A percentile compares a stretch with the other conserved stretches of the same genome.
Evolutionary conservation across 2,888 invertebrate genomes (phyloP).

Genomic region (Apotomis betuletana): DNA sequence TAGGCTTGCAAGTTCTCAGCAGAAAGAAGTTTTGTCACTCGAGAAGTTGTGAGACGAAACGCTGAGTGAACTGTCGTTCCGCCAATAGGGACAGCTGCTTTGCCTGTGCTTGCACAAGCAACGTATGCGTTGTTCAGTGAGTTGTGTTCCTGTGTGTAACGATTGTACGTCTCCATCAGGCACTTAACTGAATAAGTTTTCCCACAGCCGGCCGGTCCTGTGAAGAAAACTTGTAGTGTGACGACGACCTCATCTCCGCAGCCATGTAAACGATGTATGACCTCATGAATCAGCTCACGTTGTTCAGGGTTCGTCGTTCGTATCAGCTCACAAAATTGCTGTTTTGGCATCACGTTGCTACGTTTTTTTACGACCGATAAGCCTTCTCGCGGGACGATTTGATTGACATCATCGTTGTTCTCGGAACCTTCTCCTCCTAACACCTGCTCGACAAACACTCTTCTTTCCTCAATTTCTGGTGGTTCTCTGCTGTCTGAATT

Average conservation of each 20-base stretch:
- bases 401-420: constrained; percentile 47
- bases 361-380: constrained; percentile 48
- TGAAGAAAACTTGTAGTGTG: constrained; percentile 44
- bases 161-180: constrained; percentile 59
- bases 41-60: constrained; percentile 44
- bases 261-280: constrained; percentile 46
- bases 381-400: constrained; percentile 45
- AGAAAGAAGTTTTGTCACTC: constrained; percentile 39
- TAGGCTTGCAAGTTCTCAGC: constrained; percentile 45
- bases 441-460: constrained; percentile 47
- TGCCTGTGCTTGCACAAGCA: constrained; percentile 56
- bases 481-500: constrained; percentile 43
- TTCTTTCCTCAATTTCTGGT: constrained; percentile 46
- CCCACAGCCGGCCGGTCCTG: constrained; percentile 39
- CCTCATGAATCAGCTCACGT: constrained; percentile 45
- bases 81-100: constrained; percentile 55
- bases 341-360: constrained; percentile 46
- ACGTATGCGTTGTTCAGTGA: constrained; percentile 56
- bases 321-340: constrained; percentile 45
- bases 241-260: constrained; percentile 37
- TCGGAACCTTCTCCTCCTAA: constrained; percentile 48
- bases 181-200: constrained; percentile 49
- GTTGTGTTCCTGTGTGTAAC: constrained; percentile 51
- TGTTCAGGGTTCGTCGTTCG: constrained; percentile 44
- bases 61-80: constrained; percentile 52